These are phyloP conservation scores for Drosophila kurseongensis DNA, from an alignment of 1,140 invertebrate species.

Conservation along the genomic window DNA sequence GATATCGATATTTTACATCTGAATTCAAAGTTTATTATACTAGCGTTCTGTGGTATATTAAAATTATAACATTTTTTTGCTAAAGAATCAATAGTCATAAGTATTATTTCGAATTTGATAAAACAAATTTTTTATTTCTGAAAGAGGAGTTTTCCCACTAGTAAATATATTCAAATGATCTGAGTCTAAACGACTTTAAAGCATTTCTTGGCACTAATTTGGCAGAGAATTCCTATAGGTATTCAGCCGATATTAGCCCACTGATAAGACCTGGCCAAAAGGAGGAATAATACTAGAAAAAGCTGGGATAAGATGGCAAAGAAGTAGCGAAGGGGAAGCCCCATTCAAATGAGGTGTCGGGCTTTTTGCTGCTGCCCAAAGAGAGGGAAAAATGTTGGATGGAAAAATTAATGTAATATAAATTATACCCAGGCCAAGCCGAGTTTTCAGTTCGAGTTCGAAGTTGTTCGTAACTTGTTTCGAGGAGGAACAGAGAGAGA, in stretches of 20 bases:
- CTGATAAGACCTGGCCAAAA: constrained; percentile 41
- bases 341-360: constrained; percentile 74
- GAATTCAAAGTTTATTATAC: too few species aligned
- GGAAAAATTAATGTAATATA: constrained; percentile 75
- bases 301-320: not conserved
- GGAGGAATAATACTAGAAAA: not conserved
- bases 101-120: too few species aligned
- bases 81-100: too few species aligned
- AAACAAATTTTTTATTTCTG: too few species aligned
- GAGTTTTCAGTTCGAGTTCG: constrained; percentile 21
- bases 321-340: not conserved
- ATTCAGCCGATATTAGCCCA: constrained; percentile 3
- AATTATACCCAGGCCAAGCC: constrained; percentile 40
- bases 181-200: too few species aligned
- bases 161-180: too few species aligned
- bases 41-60: too few species aligned
- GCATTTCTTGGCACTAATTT: not conserved
- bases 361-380: constrained; percentile 8
- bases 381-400: constrained; percentile 3
- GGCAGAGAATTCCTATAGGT: not conserved
- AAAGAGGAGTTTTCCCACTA: too few species aligned
- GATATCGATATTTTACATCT: too few species aligned
- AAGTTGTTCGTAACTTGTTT: constrained; percentile 63
- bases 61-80: too few species aligned
- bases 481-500: not conserved